A percentile compares a stretch with the other conserved stretches of the same genome.
phyloP scores from a whole-genome alignment of 1,140 invertebrate species.

The Habropoda laboriosa region DNA sequence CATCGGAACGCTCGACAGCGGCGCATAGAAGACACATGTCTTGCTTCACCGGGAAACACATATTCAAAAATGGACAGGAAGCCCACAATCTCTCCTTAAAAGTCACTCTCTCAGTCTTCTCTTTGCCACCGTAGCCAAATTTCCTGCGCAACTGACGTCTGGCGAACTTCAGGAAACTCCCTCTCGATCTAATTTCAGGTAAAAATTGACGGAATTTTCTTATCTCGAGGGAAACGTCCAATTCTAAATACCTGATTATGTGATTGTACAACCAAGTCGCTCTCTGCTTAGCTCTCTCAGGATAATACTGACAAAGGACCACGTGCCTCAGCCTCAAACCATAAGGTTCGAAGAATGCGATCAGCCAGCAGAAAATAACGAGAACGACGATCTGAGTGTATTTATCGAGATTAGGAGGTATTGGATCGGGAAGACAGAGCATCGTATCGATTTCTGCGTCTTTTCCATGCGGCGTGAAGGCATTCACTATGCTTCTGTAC shows the following conservation, averaged over 20 bases:
- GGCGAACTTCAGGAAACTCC: conserved; percentile 86
- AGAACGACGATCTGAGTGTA: conserved; percentile 85
- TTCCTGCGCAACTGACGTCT: conserved; percentile 85
- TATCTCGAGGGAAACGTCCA: neutral
- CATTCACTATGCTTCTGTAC: conserved; percentile 83
- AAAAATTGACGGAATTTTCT: neutral
- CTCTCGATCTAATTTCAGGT: conserved; percentile 70
- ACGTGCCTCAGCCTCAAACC: conserved; percentile 88
- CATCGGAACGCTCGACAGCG: conserved; percentile 78
- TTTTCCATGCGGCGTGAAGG: conserved; percentile 83
- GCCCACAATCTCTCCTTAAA: conserved; percentile 71
- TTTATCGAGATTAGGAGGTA: conserved; percentile 84
- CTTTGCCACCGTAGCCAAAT: conserved; percentile 78
- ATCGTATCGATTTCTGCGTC: conserved; percentile 83
- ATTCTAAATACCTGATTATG: conserved; percentile 83
- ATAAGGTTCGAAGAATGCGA: conserved; percentile 90
- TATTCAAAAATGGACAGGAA: conserved; percentile 65
- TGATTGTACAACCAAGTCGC: conserved; percentile 90
- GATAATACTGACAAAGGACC: conserved; percentile 89
- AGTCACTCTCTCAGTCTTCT: conserved; percentile 75
- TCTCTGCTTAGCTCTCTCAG: conserved; percentile 87
- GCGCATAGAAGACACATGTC: conserved; percentile 83
- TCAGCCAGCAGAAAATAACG: conserved; percentile 85
- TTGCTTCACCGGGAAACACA: conserved; percentile 61
- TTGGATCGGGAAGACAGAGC: conserved; percentile 86